These are phyloP conservation scores for Diloba caeruleocephala DNA, from an alignment of 2,888 invertebrate species.

Conservation along the genomic window DNA sequence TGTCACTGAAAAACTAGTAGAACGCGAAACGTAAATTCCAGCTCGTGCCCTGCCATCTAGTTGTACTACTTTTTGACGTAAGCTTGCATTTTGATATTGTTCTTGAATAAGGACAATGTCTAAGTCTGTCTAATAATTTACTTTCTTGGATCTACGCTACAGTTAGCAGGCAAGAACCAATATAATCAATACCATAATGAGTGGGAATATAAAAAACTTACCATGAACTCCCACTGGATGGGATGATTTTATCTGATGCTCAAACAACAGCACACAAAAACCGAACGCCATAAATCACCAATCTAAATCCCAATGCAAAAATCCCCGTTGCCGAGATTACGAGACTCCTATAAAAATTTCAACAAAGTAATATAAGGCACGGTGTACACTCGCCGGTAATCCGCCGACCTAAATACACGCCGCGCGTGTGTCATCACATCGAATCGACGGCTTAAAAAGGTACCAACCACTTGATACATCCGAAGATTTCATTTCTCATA, in stretches of 20 bases:
- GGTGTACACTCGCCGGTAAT: conserved; percentile 50
- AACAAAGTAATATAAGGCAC: conserved; percentile 56
- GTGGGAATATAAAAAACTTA: background rate
- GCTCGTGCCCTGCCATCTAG: too few species aligned
- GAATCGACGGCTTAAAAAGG: conserved; percentile 53
- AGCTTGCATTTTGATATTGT: too few species aligned
- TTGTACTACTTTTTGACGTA: too few species aligned
- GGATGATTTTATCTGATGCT: background rate
- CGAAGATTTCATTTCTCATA: conserved; percentile 51
- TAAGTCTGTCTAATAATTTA: too few species aligned
- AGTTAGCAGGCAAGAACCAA: too few species aligned
- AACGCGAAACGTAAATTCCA: too few species aligned
- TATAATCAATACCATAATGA: too few species aligned
- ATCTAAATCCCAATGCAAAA: conserved; percentile 34
- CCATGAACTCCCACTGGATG: background rate
- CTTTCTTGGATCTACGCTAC: too few species aligned
- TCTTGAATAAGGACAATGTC: too few species aligned
- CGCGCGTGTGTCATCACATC: conserved; percentile 60
- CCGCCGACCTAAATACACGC: conserved; percentile 52
- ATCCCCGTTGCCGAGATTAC: conserved; percentile 40
- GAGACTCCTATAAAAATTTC: conserved; percentile 55
- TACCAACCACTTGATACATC: conserved; percentile 51
- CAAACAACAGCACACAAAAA: conserved; percentile 6
- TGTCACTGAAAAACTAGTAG: too few species aligned
- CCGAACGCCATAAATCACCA: conserved; percentile 25